These are phyloP conservation scores for Dendrolimus punctatus DNA, from an alignment of 1,140 invertebrate species.

Conservation along the genomic window DNA sequence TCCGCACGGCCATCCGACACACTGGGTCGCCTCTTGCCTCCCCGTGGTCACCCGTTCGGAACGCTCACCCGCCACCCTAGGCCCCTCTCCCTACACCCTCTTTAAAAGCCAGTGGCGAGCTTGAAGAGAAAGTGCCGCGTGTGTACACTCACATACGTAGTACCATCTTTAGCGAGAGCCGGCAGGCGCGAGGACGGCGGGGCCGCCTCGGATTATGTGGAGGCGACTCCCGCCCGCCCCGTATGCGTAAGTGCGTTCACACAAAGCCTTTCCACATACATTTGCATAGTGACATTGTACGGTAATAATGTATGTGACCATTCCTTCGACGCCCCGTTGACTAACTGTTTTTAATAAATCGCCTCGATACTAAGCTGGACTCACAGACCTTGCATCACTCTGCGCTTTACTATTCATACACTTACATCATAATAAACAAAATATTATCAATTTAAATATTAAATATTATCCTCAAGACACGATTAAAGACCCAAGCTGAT, in stretches of 20 bases:
- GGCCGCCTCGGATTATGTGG: conserved; percentile 57
- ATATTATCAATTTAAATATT: no score
- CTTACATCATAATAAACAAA: conserved; percentile 3
- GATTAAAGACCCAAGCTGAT: no score
- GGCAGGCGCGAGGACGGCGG: conserved; percentile 32
- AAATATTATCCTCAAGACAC: no score
- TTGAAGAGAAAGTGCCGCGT: conserved; percentile 68
- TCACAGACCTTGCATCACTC: conserved; percentile 12
- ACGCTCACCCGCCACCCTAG: conserved; percentile 28
- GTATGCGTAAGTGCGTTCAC: conserved; percentile 65
- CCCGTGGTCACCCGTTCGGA: conserved; percentile 60
- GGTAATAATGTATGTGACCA: conserved; percentile 68
- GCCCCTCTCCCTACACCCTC: conserved; percentile 42
- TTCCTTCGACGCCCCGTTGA: conserved; percentile 37
- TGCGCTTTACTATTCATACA: conserved; percentile 4
- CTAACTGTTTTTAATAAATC: conserved; percentile 55
- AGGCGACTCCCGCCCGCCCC: conserved; percentile 50
- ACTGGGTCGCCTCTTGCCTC: conserved; percentile 30
- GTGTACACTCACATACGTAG: conserved; percentile 64
- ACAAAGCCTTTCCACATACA: conserved; percentile 67
- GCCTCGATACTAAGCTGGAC: conserved; percentile 25
- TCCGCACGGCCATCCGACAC: conserved; percentile 27
- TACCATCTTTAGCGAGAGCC: conserved; percentile 55
- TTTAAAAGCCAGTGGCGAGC: conserved; percentile 70
- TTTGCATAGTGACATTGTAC: conserved; percentile 69